Conservation (phyloP, 1,140 invertebrate genomes). For the Pogonomyrmex barbatus region DNA sequence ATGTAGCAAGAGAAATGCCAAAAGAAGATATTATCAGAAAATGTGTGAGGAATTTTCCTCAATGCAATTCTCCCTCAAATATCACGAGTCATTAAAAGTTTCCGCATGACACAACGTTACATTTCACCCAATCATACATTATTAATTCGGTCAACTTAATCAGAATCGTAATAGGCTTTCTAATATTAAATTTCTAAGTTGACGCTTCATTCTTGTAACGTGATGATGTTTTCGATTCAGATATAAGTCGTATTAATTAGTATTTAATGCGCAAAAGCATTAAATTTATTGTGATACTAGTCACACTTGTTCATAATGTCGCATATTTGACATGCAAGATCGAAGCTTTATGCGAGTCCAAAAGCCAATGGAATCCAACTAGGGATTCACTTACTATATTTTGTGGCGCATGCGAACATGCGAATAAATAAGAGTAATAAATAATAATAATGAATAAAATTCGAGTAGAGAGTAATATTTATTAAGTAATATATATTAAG, state of each 20-base stretch:
- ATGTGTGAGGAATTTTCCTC: background rate
- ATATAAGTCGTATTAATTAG: background rate
- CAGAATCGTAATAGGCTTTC: background rate
- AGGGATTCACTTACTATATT: constrained; percentile 26
- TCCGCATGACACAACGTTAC: background rate
- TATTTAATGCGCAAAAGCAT: too few relatives aligned
- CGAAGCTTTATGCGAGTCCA: constrained; percentile 23
- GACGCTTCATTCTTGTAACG: background rate
- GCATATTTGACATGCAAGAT: constrained; percentile 20
- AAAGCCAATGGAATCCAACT: constrained; percentile 35
- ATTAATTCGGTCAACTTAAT: background rate
- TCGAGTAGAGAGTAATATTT: background rate
- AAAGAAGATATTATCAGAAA: background rate
- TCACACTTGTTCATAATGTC: constrained; percentile 16
- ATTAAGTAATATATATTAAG: background rate
- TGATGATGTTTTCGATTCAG: background rate
- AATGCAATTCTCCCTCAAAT: background rate
- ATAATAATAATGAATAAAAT: background rate
- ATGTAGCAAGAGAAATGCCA: background rate
- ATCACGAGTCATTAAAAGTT: background rate
- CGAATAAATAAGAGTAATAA: background rate
- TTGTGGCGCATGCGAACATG: constrained; percentile 27
- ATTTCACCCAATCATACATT: background rate
- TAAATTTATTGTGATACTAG: constrained; percentile 22
- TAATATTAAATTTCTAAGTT: constrained; percentile 18